phyloP scores from a whole-genome alignment of 2,797 vertebrate genomes.

The Bufotes viridis region DNA sequence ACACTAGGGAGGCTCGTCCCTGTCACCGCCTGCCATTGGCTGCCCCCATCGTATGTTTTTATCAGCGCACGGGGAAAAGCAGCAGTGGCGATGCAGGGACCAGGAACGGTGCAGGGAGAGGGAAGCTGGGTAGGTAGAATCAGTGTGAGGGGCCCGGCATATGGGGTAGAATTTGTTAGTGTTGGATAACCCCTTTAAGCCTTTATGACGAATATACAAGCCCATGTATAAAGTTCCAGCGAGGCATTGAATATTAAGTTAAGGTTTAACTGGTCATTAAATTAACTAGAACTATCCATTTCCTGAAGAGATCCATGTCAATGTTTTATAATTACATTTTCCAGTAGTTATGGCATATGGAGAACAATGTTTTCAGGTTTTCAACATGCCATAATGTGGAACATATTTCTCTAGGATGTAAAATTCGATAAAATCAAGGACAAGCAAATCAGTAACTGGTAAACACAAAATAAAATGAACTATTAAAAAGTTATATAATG shows the following conservation, averaged over 20 bases:
- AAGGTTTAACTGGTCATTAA: not conserved
- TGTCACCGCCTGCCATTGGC: too few relatives aligned
- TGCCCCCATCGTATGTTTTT: too few relatives aligned
- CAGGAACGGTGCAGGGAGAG: too few relatives aligned
- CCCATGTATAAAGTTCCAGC: not conserved
- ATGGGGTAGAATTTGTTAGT: too few relatives aligned
- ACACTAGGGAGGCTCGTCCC: too few relatives aligned
- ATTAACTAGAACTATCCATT: not conserved
- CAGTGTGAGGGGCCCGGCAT: too few relatives aligned
- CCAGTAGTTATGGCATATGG: not conserved
- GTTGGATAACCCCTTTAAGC: too few relatives aligned
- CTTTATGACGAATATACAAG: too few relatives aligned
- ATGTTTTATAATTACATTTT: slow-evolving; percentile 6
- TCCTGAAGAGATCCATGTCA: not conserved
- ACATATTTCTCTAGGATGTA: not conserved
- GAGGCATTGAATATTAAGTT: not conserved
- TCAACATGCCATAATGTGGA: not conserved
- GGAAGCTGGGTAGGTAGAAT: too few relatives aligned
- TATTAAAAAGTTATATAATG: not conserved
- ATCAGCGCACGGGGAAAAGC: too few relatives aligned
- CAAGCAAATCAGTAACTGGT: not conserved
- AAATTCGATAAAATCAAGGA: not conserved
- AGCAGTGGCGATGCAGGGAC: too few relatives aligned
- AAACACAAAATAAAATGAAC: not conserved
- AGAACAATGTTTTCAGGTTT: not conserved